phyloP scores from a whole-genome alignment of 1,140 invertebrate species.

The Rhyacophila brunnea region DNA sequence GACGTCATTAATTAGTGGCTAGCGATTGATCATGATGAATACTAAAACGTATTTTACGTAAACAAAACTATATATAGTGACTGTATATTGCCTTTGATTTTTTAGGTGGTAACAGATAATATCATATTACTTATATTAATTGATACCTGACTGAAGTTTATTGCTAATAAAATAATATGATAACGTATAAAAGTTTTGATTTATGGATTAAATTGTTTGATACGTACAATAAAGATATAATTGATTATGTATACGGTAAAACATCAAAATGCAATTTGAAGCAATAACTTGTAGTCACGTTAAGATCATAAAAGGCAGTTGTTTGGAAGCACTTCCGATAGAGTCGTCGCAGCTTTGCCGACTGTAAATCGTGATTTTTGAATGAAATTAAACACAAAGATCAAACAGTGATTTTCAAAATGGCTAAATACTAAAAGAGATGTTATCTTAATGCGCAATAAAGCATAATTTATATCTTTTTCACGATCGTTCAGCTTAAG shows the following conservation, averaged over 20 bases:
- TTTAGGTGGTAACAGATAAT: too few relatives aligned
- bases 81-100: too few relatives aligned
- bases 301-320: not conserved
- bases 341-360: conserved; percentile 6
- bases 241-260: not conserved
- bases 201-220: too few relatives aligned
- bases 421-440: conserved; percentile 25
- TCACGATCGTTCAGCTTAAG: conserved; percentile 16
- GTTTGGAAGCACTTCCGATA: conserved; percentile 20
- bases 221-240: too few relatives aligned
- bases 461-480: conserved; percentile 30
- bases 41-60: too few relatives aligned
- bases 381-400: conserved; percentile 12
- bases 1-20: too few relatives aligned
- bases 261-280: conserved; percentile 1
- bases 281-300: not conserved
- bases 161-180: too few relatives aligned
- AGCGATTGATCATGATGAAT: too few relatives aligned
- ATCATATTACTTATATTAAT: too few relatives aligned
- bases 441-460: conserved; percentile 32
- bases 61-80: too few relatives aligned
- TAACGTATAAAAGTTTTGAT: too few relatives aligned
- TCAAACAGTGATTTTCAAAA: conserved; percentile 17
- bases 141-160: too few relatives aligned
- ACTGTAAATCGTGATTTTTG: conserved; percentile 11